Conservation (phyloP, 2,113 vertebrate species). For the Opisthocomus hoazin region DNA sequence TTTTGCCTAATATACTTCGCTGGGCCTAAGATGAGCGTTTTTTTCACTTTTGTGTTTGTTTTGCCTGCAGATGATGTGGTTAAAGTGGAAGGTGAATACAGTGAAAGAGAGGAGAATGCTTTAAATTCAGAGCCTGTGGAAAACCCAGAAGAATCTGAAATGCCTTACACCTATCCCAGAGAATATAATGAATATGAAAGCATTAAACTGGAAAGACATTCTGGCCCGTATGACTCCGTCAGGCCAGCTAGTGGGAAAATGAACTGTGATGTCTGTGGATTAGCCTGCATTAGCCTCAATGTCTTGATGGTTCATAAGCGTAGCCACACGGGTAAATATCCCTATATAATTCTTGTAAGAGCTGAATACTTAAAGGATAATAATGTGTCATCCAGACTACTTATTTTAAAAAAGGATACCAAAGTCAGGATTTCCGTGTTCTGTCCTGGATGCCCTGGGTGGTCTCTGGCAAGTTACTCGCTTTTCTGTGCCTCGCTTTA, state of each 20-base stretch:
- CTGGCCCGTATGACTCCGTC: constrained; percentile 63
- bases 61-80: constrained; percentile 67
- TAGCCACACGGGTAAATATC: constrained; percentile 89
- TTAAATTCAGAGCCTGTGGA: constrained; percentile 70
- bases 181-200: constrained; percentile 74
- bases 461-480: background rate
- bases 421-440: background rate
- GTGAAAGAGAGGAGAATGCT: constrained; percentile 70
- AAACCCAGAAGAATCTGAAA: constrained; percentile 69
- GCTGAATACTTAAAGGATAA: background rate
- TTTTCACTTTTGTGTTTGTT: constrained; percentile 42
- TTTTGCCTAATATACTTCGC: background rate
- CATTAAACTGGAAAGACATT: constrained; percentile 75
- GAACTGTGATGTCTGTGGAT: constrained; percentile 89
- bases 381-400: background rate
- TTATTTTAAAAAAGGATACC: background rate
- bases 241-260: constrained; percentile 81
- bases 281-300: constrained; percentile 93
- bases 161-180: constrained; percentile 76
- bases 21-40: background rate
- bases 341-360: constrained; percentile 27
- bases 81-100: constrained; percentile 74
- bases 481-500: constrained; percentile 33
- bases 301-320: constrained; percentile 93
- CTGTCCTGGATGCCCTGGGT: background rate